Conservation (phyloP, 2,888 invertebrate genomes). For the Pristionchus arcanus region DNA sequence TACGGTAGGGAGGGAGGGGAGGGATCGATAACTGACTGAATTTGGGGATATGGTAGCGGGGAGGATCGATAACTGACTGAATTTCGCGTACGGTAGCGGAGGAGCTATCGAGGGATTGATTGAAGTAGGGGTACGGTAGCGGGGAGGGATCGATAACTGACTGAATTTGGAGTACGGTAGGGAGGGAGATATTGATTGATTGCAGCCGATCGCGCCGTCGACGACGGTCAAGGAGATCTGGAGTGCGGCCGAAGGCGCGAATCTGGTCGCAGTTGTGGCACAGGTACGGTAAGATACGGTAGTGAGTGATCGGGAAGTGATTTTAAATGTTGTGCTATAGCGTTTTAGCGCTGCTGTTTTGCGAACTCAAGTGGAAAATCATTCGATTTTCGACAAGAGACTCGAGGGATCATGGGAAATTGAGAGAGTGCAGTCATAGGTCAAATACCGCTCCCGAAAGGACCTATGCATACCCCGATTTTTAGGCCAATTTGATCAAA, state of each 20-base stretch:
- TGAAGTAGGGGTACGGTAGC: background rate
- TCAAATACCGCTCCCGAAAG: no score
- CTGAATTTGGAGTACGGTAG: background rate
- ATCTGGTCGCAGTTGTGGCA: conserved; percentile 37
- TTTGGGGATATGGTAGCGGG: background rate
- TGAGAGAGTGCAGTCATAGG: no score
- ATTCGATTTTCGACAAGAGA: no score
- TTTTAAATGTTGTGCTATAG: no score
- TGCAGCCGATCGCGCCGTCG: conserved; percentile 45
- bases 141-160: background rate
- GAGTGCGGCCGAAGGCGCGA: conserved; percentile 52
- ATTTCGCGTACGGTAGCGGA: background rate
- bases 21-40: background rate
- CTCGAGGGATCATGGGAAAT: no score
- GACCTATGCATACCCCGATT: no score
- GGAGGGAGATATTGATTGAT: background rate
- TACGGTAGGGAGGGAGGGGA: background rate
- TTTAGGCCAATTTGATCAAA: no score
- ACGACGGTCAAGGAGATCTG: conserved; percentile 55
- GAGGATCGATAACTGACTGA: background rate
- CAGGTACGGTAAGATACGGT: conserved; percentile 49
- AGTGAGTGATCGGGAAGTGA: background rate
- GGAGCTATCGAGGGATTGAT: background rate
- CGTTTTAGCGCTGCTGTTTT: no score
- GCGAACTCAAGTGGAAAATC: no score